Percentiles rank a stretch among this genome's conserved stretches.
Conservation (phyloP, 2,888 invertebrate genomes). For the Disparrhopalites patrizii region DNA sequence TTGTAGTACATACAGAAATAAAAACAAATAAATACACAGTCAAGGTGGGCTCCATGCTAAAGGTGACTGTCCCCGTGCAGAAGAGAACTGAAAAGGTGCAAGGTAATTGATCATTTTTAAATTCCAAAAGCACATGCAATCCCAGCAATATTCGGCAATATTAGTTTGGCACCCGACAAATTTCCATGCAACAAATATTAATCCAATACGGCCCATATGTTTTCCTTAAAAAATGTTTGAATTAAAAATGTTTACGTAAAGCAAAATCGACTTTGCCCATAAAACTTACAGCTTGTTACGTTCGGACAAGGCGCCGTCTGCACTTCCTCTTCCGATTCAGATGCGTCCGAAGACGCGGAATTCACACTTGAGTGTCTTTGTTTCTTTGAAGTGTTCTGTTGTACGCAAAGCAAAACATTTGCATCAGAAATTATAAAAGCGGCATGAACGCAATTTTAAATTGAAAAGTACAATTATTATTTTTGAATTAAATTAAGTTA, state of each 20-base stretch:
- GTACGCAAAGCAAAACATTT: not conserved
- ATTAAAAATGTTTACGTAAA: not conserved
- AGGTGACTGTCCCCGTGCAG: too few relatives aligned
- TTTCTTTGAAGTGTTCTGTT: slow-evolving; percentile 39
- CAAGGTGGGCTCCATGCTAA: too few relatives aligned
- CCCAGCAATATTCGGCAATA: too few relatives aligned
- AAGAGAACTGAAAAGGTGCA: too few relatives aligned
- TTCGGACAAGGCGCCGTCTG: slow-evolving; percentile 33
- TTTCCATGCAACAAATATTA: not conserved
- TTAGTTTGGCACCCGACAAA: too few relatives aligned
- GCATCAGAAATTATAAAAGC: too few relatives aligned
- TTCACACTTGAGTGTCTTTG: slow-evolving; percentile 45
- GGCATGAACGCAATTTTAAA: too few relatives aligned
- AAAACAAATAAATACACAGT: too few relatives aligned
- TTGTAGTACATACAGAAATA: too few relatives aligned
- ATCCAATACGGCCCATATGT: not conserved
- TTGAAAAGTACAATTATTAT: not conserved
- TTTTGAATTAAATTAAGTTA: not conserved
- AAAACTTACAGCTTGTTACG: slow-evolving; percentile 40
- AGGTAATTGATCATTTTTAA: too few relatives aligned
- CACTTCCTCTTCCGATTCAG: slow-evolving; percentile 45
- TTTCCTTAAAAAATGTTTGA: too few relatives aligned
- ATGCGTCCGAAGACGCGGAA: slow-evolving; percentile 44
- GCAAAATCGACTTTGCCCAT: not conserved
- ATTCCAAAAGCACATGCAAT: too few relatives aligned